Conservation (phyloP, 1,140 invertebrate species). For the Pseudachorutes palmiensis region DNA sequence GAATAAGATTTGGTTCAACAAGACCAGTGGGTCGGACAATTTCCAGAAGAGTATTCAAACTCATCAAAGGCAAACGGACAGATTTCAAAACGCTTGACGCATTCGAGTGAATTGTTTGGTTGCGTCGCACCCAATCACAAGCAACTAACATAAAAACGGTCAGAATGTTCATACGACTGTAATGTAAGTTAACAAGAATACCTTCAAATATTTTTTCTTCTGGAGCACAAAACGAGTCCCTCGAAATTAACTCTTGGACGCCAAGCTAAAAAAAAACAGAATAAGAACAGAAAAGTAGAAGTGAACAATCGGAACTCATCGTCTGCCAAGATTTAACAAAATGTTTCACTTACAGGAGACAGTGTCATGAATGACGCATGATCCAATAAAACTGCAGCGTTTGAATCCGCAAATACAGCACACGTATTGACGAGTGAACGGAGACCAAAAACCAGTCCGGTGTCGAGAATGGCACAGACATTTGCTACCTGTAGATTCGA, state of each 20-base stretch:
- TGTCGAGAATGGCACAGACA: constrained; percentile 87
- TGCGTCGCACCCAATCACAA: constrained; percentile 65
- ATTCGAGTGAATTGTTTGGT: constrained; percentile 55
- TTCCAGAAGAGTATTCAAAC: constrained; percentile 73
- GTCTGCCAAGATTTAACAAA: background rate
- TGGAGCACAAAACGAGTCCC: constrained; percentile 90
- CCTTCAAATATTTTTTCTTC: constrained; percentile 92
- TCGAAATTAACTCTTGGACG: constrained; percentile 69
- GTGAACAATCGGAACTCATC: background rate
- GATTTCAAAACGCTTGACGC: constrained; percentile 35
- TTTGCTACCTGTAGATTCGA: constrained; percentile 78
- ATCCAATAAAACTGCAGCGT: constrained; percentile 72
- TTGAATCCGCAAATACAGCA: constrained; percentile 71
- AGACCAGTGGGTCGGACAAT: constrained; percentile 76
- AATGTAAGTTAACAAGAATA: constrained; percentile 45
- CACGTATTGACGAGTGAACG: constrained; percentile 55
- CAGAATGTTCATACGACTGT: background rate
- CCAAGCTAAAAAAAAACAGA: constrained; percentile 51
- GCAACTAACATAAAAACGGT: background rate
- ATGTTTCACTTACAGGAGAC: constrained; percentile 58
- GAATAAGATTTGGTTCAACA: constrained; percentile 76
- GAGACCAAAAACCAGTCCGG: constrained; percentile 66
- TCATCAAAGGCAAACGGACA: constrained; percentile 81
- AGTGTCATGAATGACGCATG: constrained; percentile 75
- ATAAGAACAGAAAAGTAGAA: constrained; percentile 19